Conservation (phyloP, 2,888 invertebrate species). For the Balanococcus diminutus region DNA sequence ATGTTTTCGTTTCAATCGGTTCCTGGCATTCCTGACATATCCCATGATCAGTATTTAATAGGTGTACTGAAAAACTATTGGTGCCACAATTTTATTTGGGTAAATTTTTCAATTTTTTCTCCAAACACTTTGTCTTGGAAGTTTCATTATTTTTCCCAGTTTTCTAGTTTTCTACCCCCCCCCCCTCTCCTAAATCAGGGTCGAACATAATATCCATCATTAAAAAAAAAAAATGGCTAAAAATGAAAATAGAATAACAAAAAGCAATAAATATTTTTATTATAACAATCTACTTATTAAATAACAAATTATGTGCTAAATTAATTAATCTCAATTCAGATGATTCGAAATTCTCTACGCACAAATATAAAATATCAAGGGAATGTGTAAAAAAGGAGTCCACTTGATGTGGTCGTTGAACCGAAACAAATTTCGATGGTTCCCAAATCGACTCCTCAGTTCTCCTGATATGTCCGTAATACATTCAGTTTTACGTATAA, state of each 20-base stretch:
- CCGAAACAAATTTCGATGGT: neutral
- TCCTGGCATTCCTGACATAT: too few relatives aligned
- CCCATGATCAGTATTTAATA: too few relatives aligned
- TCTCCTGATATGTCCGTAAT: neutral
- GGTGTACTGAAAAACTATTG: too few relatives aligned
- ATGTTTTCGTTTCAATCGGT: too few relatives aligned
- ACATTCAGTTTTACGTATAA: neutral
- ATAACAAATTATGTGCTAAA: constrained; percentile 1
- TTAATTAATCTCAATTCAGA: neutral
- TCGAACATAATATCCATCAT: too few relatives aligned
- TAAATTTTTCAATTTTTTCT: too few relatives aligned
- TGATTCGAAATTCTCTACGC: neutral
- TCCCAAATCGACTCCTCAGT: neutral
- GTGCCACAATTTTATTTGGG: too few relatives aligned
- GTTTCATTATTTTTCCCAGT: too few relatives aligned
- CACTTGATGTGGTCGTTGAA: neutral
- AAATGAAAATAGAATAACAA: neutral
- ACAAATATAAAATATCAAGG: neutral
- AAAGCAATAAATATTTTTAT: constrained; percentile 22
- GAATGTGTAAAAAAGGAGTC: neutral
- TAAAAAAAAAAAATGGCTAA: too few relatives aligned
- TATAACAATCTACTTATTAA: neutral
- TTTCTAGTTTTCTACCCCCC: too few relatives aligned
- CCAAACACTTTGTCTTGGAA: too few relatives aligned
- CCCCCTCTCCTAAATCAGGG: too few relatives aligned